Base-by-base conservation (phyloP, 2,888 invertebrate species). In the Zele albiditarsus region DNA sequence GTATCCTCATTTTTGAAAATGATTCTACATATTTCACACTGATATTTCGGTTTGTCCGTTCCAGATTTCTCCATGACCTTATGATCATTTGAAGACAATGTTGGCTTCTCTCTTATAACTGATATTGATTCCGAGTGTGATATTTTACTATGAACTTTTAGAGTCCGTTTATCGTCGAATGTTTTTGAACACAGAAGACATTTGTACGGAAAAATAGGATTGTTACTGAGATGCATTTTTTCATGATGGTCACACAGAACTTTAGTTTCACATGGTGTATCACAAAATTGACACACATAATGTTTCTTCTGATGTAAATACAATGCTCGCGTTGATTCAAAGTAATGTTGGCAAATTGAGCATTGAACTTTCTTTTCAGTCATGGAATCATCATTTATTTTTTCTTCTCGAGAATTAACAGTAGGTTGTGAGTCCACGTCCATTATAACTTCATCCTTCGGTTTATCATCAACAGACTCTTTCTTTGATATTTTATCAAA, bases 221-320 rank as follows among this genome's bases (percentile, higher is more conserved):
- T 84, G 4, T 78, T 79, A 58, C 82, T 85, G 4, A 83, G 78
- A 20, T 87, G 87, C n/a, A 82, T 74, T 68, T 77, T 84, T 31
- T 73, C 65, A 46, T 87, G 87, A 25, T 81, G 82, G 12, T 84
- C 80, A 57, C 79, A 81, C 16, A 77, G 49, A 2, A 79, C 25
- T 78, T 81, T 80, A 0, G 83, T 78, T 20, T 68, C 78, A 53
- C 81, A 86, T 70, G 81, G 82, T 0, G 77, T 80, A 16, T 81
- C 78, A 72, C 87, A 88, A 62, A 85, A 84, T 38, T 85, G 82
- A 72, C 88, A 88, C 0, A 81, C 77, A 49, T 84, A 84, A 71
- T 87, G 87, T n/a, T 81, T 80, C 65, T 83, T 84, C 6, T 82
- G 78, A 68, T 87, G 86, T n/a, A 74, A 58, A 38, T 77, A 78